These are phyloP conservation scores for Pseudeuparius sepicola DNA, from an alignment of 2,888 invertebrate species.

Conservation along the genomic window DNA sequence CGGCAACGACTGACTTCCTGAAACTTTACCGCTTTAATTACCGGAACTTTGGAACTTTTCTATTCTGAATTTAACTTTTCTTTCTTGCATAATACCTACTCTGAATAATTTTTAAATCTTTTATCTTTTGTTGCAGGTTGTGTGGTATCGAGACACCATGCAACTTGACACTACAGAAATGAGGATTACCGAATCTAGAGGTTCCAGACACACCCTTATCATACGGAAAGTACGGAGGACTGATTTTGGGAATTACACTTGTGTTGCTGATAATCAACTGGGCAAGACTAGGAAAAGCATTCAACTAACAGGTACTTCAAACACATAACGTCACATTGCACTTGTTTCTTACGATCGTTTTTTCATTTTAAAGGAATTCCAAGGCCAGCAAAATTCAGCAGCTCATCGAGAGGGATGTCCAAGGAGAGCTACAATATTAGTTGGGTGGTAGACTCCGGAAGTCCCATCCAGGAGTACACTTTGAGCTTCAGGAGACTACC, in stretches of 20 bases:
- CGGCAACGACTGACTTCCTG: no score
- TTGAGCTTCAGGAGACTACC: conserved; percentile 53
- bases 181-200: conserved; percentile 55
- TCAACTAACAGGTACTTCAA: conserved; percentile 51
- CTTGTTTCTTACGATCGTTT: conserved; percentile 1
- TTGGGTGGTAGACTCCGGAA: conserved; percentile 57
- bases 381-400: conserved; percentile 53
- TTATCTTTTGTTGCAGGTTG: conserved; percentile 41
- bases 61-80: no score
- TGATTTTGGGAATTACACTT: conserved; percentile 62
- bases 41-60: no score
- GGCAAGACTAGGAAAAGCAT: conserved; percentile 56
- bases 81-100: no score
- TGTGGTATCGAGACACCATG: conserved; percentile 60
- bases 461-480: conserved; percentile 58
- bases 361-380: conserved; percentile 45
- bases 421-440: conserved; percentile 55
- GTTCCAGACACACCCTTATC: conserved; percentile 55
- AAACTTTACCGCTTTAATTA: no score
- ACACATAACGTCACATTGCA: no score
- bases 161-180: conserved; percentile 57
- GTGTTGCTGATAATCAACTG: conserved; percentile 58
- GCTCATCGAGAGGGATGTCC: conserved; percentile 50
- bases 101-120: no score
- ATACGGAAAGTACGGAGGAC: conserved; percentile 56